Evolutionary conservation across 30 jellyfish, hydroid and myxozoan genomes (phyloP), one percentile per base, ranked within the genome.

Genomic region (Catostylus mosaicus): DNA sequence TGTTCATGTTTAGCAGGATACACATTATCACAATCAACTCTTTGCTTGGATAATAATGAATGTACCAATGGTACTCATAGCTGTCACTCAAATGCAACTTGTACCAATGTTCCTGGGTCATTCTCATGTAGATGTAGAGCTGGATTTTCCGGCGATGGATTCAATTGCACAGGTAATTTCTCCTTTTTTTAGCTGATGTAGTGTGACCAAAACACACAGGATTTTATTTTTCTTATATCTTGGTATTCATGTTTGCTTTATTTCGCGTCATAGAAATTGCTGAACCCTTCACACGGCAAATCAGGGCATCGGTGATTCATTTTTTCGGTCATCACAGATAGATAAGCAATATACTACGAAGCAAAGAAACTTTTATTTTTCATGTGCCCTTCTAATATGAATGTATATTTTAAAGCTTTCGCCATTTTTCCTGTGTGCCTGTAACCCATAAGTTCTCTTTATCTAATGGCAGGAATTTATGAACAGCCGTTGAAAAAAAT

Each of bases 121-220:
- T 38, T 73, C 30, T 1, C 73, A 27, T 73, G 84, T n/a, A 1
- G 43, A 26, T 75, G 86, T 34, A 30, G 27, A 1, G 23, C 62
- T 52, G 86, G 86, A 30, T 75, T 36, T 27, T 14, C 43, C 23
- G 83, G 83, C 12, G 52, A 71, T 30, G 83, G 83, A 38, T 7
- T 11, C 26, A 6, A 22, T 20, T 71, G 83, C 22, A 1, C 67
- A 71, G 83, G 83, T 71, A 71, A 11, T 6, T 16, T 16, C 8
- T 6, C 16, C 54, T 16, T 43, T 43, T 43, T 43, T 16, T 9
- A 43, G 16, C 16, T 6, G 16, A 6, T 43, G 54, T 6, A 16
- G 14, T 43, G 54, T 43, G 54, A 6, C 16, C 54, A 16, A 43
- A 43, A 6, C 8, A 43, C 16, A 16, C 16, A 43, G 54, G 16